Conservation (phyloP, 2,113 vertebrate genomes). For the Oceanodroma tethys region DNA sequence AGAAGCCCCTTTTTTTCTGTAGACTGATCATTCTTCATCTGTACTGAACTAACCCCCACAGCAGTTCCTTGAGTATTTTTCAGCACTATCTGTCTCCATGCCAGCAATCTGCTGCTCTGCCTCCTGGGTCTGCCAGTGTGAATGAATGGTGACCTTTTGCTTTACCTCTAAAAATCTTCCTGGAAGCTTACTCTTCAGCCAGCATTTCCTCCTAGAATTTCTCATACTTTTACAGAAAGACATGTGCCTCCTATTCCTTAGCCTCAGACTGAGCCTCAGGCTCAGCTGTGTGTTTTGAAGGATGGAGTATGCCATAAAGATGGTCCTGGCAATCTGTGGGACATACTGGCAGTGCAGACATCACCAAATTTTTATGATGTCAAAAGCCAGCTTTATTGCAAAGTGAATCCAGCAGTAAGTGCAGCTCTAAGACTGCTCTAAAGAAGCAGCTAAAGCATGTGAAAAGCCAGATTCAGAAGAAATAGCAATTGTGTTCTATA, state of each 20-base stretch:
- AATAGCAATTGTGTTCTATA: background rate
- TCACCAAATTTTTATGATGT: background rate
- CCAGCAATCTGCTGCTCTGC: background rate
- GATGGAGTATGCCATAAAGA: background rate
- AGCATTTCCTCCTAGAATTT: background rate
- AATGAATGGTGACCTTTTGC: background rate
- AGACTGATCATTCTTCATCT: background rate
- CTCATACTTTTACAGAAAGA: background rate
- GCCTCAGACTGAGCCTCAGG: background rate
- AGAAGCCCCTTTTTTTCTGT: background rate
- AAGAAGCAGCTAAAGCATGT: background rate
- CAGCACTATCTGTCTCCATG: background rate
- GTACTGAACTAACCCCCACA: background rate
- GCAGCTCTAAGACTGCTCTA: background rate
- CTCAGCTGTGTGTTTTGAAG: background rate
- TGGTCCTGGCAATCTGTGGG: background rate
- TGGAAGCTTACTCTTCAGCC: background rate
- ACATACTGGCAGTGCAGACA: background rate
- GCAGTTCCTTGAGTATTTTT: background rate
- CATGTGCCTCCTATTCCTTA: background rate
- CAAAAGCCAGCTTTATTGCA: background rate
- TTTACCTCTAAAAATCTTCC: background rate
- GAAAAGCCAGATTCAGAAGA: background rate
- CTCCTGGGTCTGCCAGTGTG: background rate
- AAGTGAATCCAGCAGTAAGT: background rate